Evolutionary conservation across 2,888 invertebrate species (phyloP).

Genomic region (Leptura quadrifasciata): DNA sequence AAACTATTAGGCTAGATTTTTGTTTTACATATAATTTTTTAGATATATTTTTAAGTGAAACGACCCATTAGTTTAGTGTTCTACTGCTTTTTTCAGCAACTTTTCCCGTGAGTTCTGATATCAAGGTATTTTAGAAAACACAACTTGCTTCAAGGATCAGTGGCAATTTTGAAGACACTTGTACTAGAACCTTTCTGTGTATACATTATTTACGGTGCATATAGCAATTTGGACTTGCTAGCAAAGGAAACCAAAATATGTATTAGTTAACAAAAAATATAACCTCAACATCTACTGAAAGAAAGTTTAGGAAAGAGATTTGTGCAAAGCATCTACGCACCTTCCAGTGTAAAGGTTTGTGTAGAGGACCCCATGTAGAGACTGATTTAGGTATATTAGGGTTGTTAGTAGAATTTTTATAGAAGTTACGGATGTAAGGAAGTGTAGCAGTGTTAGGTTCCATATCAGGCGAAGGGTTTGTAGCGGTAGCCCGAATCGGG

Average conservation of each 20-base stretch:
- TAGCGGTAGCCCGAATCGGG: constrained; percentile 65
- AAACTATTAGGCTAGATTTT: too few species aligned
- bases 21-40: too few species aligned
- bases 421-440: constrained; percentile 74
- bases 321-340: constrained; percentile 72
- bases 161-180: too few species aligned
- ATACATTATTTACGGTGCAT: too few species aligned
- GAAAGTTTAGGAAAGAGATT: constrained; percentile 16
- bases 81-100: too few species aligned
- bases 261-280: constrained; percentile 7
- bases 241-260: background rate
- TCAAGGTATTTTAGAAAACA: too few species aligned
- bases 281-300: constrained; percentile 6
- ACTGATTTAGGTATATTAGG: constrained; percentile 78
- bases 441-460: constrained; percentile 73
- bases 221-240: too few species aligned
- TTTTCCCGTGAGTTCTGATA: too few species aligned
- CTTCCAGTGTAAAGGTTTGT: constrained; percentile 81
- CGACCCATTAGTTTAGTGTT: too few species aligned
- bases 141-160: too few species aligned
- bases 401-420: constrained; percentile 71
- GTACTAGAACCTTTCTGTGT: too few species aligned
- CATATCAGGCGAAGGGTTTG: constrained; percentile 68
- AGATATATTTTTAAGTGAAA: too few species aligned
- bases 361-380: constrained; percentile 80